These are phyloP conservation scores for Spinus pinus DNA, from an alignment of 2,797 vertebrate species.

Conservation along the genomic window DNA sequence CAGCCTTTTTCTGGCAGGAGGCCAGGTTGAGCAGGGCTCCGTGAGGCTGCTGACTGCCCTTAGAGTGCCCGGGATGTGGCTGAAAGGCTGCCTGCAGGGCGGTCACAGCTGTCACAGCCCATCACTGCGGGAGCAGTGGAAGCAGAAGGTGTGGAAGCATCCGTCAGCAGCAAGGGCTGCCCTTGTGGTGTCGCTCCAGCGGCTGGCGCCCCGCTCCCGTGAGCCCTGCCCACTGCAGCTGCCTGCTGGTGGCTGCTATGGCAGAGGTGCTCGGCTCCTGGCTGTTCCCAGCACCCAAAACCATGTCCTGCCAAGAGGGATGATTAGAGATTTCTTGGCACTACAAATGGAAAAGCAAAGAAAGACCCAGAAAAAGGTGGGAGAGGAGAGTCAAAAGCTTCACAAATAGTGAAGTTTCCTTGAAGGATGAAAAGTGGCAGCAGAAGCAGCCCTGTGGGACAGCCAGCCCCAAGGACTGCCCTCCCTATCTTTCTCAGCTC, in stretches of 20 bases:
- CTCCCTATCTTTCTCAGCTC: neutral
- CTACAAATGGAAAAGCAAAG: neutral
- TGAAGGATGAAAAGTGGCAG: neutral
- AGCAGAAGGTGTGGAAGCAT: neutral
- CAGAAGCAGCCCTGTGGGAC: neutral
- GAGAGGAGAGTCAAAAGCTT: neutral
- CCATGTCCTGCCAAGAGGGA: neutral
- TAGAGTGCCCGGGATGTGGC: rapidly evolving
- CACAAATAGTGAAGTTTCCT: neutral
- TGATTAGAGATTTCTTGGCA: neutral
- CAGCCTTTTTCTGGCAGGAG: rapidly evolving
- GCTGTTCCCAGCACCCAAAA: rapidly evolving
- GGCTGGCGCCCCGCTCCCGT: neutral
- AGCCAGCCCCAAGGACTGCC: neutral
- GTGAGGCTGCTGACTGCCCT: rapidly evolving
- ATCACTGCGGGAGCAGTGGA: rapidly evolving
- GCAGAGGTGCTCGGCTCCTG: rapidly evolving
- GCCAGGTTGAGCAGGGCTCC: rapidly evolving
- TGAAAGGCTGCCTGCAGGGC: neutral
- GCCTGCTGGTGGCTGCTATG: rapidly evolving
- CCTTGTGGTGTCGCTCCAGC: rapidly evolving
- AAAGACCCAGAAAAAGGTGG: neutral
- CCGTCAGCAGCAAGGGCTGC: rapidly evolving
- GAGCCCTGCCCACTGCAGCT: neutral
- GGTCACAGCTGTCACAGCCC: rapidly evolving